Evolutionary conservation across 2,113 vertebrate genomes (phyloP).

Genomic region (Pedetes capensis): DNA sequence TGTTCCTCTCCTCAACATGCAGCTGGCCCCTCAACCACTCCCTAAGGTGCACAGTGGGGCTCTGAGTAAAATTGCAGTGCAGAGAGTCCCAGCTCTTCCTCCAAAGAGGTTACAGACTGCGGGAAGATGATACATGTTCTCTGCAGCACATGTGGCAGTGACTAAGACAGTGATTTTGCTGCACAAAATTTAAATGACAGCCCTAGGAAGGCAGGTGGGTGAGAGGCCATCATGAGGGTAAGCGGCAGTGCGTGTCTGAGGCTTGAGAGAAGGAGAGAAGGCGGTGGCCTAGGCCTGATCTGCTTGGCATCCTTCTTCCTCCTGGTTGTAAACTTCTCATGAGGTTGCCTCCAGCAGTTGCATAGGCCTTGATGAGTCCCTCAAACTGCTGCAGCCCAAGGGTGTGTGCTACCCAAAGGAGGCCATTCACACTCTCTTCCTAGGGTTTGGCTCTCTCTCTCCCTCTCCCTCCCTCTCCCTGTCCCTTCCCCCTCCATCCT

Average conservation of each 20-base stretch:
- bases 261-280: not conserved
- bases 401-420: not conserved
- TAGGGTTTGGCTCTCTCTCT: not conserved
- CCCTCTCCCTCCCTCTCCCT: not conserved
- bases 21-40: not conserved
- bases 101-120: too few species aligned
- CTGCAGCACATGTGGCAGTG: not conserved
- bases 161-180: not conserved
- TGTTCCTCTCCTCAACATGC: not conserved
- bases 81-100: not conserved
- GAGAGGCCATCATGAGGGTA: not conserved
- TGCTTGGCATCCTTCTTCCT: not conserved
- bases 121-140: not conserved
- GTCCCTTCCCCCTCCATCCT: too few species aligned
- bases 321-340: not conserved
- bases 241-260: not conserved
- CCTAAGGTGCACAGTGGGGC: too few species aligned
- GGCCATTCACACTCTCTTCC: not conserved
- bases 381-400: not conserved
- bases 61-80: not conserved
- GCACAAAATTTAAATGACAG: not conserved
- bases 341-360: not conserved
- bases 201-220: not conserved
- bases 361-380: not conserved
- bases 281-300: not conserved